phyloP scores from a whole-genome alignment of 2,113 vertebrate genomes.

The Genyomyrus donnyi region DNA sequence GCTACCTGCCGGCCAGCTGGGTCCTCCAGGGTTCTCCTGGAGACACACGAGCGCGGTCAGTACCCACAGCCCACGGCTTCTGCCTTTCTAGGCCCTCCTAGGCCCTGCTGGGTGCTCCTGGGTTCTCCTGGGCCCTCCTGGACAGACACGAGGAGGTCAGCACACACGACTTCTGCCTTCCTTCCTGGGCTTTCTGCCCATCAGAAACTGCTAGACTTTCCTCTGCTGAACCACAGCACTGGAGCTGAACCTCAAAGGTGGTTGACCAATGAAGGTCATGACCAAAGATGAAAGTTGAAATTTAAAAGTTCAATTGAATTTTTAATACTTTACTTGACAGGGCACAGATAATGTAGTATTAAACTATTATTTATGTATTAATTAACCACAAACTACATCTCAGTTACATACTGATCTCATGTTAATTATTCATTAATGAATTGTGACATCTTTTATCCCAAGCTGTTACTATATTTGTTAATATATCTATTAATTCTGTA shows the following conservation, averaged over 20 bases:
- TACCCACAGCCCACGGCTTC: not conserved
- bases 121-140: not conserved
- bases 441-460: not conserved
- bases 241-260: not conserved
- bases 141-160: not conserved
- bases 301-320: not conserved
- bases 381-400: not conserved
- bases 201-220: not conserved
- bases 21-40: not conserved
- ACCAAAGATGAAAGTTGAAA: not conserved
- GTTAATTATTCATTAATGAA: not conserved
- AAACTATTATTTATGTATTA: not conserved
- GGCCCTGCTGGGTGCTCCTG: too few relatives aligned
- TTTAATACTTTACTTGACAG: not conserved
- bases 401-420: not conserved
- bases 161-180: not conserved
- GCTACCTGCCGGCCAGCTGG: not conserved
- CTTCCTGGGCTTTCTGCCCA: not conserved
- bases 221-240: not conserved
- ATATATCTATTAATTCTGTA: not conserved
- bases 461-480: not conserved
- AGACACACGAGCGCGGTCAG: not conserved
- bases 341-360: not conserved
- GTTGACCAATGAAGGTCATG: not conserved
- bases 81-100: too few relatives aligned